Conservation (phyloP, 2,113 vertebrate genomes). For the Sigmodon hispidus region DNA sequence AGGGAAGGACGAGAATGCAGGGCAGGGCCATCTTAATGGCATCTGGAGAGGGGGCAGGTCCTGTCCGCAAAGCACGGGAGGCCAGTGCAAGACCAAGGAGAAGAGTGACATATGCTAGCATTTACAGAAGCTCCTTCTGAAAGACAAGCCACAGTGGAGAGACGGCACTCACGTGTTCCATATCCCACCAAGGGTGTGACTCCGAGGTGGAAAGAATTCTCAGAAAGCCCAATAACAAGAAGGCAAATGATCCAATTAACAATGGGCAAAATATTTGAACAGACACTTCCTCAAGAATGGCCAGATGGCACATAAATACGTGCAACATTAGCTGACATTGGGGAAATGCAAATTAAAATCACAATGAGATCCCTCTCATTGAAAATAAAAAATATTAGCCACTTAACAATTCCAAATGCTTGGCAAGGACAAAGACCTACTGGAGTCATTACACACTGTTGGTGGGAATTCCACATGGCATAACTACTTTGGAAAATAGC, state of each 20-base stretch:
- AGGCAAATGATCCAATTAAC: not conserved
- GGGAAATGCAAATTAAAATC: conserved; percentile 3
- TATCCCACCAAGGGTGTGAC: not conserved
- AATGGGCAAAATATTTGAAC: not conserved
- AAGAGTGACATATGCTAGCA: not conserved
- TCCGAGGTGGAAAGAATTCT: not conserved
- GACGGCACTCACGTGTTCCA: not conserved
- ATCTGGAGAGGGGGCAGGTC: not conserved
- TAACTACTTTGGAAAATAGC: not conserved
- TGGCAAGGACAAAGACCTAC: too few relatives aligned
- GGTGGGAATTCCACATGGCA: not conserved
- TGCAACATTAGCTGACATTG: not conserved
- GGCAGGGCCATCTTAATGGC: not conserved
- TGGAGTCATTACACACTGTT: not conserved
- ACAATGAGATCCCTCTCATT: not conserved
- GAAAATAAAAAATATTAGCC: not conserved
- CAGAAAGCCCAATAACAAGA: not conserved
- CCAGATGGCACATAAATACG: not conserved
- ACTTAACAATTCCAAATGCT: not conserved
- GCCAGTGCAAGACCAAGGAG: not conserved
- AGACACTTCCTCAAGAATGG: not conserved
- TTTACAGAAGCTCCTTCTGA: not conserved
- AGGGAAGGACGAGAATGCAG: not conserved
- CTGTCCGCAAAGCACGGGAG: not conserved
- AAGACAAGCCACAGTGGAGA: not conserved